Conservation (phyloP, 2,888 invertebrate genomes). For the Chloroclystis v-ata region DNA sequence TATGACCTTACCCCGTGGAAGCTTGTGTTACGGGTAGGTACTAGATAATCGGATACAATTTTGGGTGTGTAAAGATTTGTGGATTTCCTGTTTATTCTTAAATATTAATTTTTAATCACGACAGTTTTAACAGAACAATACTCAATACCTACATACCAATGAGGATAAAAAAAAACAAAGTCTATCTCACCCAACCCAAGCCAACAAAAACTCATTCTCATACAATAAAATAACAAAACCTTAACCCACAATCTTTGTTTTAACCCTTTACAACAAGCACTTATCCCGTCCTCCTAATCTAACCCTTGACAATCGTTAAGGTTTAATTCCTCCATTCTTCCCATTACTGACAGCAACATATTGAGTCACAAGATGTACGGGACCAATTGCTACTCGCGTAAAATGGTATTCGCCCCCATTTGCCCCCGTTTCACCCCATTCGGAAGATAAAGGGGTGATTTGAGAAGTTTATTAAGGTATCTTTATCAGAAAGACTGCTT, state of each 20-base stretch:
- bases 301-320: conserved; percentile 9
- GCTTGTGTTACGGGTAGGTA: too few relatives aligned
- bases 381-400: conserved; percentile 19
- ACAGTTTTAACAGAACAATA: too few relatives aligned
- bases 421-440: conserved; percentile 8
- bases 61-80: too few relatives aligned
- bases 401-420: conserved; percentile 18
- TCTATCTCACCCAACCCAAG: neutral
- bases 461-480: conserved; percentile 12
- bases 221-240: neutral
- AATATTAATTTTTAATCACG: too few relatives aligned
- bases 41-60: too few relatives aligned
- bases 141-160: too few relatives aligned
- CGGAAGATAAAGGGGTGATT: conserved; percentile 19
- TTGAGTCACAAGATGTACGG: conserved; percentile 19
- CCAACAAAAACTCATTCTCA: neutral
- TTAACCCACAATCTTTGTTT: too few relatives aligned
- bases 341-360: conserved; percentile 16
- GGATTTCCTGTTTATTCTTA: too few relatives aligned
- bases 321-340: conserved; percentile 21
- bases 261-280: neutral
- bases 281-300: neutral
- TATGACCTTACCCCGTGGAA: too few relatives aligned
- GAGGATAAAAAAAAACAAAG: too few relatives aligned
- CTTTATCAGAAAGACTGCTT: conserved; percentile 6